Evolutionary conservation across 1,140 invertebrate species (phyloP), one percentile per base, ranked within the genome.

Genomic region (Nomia melanderi): DNA sequence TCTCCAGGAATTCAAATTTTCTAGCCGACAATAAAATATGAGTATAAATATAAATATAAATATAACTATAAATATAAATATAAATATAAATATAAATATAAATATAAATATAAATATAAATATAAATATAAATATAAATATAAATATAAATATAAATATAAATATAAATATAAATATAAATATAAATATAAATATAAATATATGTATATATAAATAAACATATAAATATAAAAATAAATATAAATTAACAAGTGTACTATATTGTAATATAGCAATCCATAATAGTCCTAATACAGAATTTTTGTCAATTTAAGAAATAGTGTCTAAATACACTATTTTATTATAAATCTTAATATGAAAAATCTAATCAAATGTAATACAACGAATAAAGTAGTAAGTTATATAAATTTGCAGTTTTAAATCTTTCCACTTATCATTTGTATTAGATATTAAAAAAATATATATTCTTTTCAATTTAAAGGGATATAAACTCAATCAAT

Each of bases 341-440:
- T 75, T 4, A 33, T 2, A 56, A 57, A 4, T 0, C 54, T 56
- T 12, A 36, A 57, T 0, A 20, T 6, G n/a, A 47, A n/a, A 33
- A 44, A 59, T 36, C 25, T 66, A 44, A 44, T 59, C 29, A 25
- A 1, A 59, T 67, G 12, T 14, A 14, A 27, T 44, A 59, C 73
- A 75, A 69, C 73, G 73, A 67, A 75, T 47, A 17, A 59, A 56
- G 31, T 65, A 74, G 8, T 73, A 65, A 39, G 29, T 39, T 63
- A 33, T 1, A 33, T 54, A 33, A 25, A 59, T 44, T 67, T 59
- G 4, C 72, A 59, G 63, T 74, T 65, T 66, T 74, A 23, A 23
- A 73, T 33, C 29, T 39, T n/a, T 17, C 41, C 31, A 64, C 5
- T 5, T 2, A 31, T 74, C 20, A 33, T 60, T 64, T 31, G 25